Evolutionary conservation across 2,797 vertebrate genomes (phyloP).

Genomic region (Cyprinella venusta): DNA sequence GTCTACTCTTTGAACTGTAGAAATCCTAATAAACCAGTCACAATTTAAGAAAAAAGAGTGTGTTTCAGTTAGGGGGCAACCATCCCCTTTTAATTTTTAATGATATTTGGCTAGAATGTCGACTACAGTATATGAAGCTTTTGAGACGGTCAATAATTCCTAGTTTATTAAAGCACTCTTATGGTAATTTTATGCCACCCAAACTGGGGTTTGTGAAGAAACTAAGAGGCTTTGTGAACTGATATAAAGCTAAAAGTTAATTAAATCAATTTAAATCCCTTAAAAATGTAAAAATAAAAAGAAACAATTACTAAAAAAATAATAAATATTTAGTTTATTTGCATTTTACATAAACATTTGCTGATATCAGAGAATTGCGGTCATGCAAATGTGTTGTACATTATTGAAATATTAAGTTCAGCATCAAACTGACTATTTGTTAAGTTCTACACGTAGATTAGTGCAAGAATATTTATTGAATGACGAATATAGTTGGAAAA

Average conservation of each 20-base stretch:
- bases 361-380: neutral
- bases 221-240: neutral
- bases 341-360: neutral
- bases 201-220: neutral
- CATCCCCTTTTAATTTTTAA: neutral
- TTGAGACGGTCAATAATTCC: neutral
- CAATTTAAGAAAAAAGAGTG: neutral
- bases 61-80: neutral
- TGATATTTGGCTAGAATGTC: neutral
- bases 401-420: neutral
- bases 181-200: neutral
- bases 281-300: too few species aligned
- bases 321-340: neutral
- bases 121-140: neutral
- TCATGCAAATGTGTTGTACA: neutral
- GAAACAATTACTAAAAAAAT: neutral
- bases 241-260: neutral
- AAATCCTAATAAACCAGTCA: neutral
- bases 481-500: neutral
- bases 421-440: neutral
- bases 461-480: neutral
- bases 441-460: neutral
- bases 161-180: neutral
- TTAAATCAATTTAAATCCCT: too few species aligned
- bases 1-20: neutral